Percentiles rank a stretch among this genome's conserved stretches.
Evolutionary conservation across 2,888 invertebrate species (phyloP).

Genomic region (Geotrupes spiniger): DNA sequence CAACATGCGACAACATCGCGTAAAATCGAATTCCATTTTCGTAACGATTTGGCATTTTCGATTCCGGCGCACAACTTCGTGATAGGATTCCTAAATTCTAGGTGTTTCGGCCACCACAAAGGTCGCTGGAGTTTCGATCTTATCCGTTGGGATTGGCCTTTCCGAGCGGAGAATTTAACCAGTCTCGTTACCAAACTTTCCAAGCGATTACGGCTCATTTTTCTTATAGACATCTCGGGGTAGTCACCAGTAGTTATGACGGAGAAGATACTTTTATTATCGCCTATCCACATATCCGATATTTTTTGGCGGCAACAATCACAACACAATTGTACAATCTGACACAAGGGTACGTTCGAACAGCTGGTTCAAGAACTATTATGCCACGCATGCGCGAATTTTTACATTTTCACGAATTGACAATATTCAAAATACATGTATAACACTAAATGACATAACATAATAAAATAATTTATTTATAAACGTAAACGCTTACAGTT

Average conservation of each 20-base stretch:
- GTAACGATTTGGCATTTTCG: not conserved
- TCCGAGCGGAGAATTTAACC: constrained; percentile 14
- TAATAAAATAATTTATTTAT: too few relatives aligned
- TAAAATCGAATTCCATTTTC: constrained; percentile 26
- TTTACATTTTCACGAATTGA: too few relatives aligned
- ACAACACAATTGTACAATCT: not conserved
- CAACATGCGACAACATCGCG: constrained; percentile 25
- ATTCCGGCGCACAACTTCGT: constrained; percentile 9
- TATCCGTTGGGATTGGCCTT: constrained; percentile 2
- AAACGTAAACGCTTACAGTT: too few relatives aligned
- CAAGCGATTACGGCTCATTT: constrained; percentile 19
- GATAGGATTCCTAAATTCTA: constrained; percentile 24
- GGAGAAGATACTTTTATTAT: constrained; percentile 8
- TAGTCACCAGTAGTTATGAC: constrained; percentile 20
- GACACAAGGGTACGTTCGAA: not conserved
- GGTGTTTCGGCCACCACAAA: constrained; percentile 32
- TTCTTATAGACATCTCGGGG: constrained; percentile 17
- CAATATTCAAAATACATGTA: too few relatives aligned
- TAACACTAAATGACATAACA: too few relatives aligned
- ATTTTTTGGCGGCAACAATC: not conserved
- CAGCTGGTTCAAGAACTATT: not conserved
- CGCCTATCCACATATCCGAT: not conserved
- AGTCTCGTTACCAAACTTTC: constrained; percentile 21
- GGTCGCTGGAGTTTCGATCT: constrained; percentile 15
- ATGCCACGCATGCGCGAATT: too few relatives aligned